Evolutionary conservation across 2,113 vertebrate species (phyloP).

Genomic region (Pipra filicauda): DNA sequence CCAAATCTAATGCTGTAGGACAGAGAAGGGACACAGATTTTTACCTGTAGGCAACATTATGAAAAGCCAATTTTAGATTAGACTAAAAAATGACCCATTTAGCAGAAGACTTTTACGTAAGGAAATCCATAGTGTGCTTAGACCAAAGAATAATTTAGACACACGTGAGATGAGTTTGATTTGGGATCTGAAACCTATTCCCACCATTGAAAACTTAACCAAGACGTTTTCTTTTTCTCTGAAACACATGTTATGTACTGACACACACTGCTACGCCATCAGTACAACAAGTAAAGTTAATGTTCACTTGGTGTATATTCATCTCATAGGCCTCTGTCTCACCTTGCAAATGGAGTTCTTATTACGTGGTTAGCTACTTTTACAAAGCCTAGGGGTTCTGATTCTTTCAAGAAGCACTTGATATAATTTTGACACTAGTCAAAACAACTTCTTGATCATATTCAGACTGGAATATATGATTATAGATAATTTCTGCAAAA

Average conservation of each 20-base stretch:
- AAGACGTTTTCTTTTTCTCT: neutral
- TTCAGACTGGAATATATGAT: neutral
- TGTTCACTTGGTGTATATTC: neutral
- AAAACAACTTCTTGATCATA: neutral
- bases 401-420: neutral
- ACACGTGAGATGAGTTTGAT: neutral
- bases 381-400: neutral
- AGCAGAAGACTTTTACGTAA: neutral
- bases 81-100: neutral
- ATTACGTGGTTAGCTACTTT: neutral
- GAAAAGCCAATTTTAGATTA: neutral
- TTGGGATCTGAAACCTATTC: neutral
- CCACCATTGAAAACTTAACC: neutral
- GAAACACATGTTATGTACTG: neutral
- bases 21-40: slow-evolving; percentile 22
- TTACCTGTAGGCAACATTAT: slow-evolving; percentile 7
- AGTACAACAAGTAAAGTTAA: neutral
- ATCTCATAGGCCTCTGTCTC: neutral
- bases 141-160: neutral
- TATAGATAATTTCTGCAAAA: neutral
- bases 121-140: neutral
- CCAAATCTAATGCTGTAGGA: slow-evolving; percentile 5
- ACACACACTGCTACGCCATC: neutral
- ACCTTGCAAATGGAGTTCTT: neutral
- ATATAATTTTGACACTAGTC: neutral